Evolutionary conservation across 2,113 vertebrate species (phyloP).

Genomic region (Dinomys branickii): DNA sequence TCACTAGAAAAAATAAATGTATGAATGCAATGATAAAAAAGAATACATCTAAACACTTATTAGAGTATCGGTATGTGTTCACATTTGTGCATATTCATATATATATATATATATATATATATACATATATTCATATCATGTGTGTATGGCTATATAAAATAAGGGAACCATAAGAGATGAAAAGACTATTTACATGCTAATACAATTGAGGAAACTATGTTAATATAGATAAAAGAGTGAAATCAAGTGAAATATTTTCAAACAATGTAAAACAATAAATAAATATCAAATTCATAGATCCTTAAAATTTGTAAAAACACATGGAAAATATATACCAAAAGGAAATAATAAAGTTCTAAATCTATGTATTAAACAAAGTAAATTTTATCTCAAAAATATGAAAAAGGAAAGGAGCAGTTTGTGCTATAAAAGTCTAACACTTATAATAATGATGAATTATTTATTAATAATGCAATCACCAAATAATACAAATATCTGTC

Average conservation of each 20-base stretch:
- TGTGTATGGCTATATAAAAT: neutral
- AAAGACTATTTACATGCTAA: neutral
- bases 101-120: neutral
- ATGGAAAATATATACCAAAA: neutral
- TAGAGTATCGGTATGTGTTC: neutral
- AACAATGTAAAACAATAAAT: neutral
- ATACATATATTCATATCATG: neutral
- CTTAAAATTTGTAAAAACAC: neutral
- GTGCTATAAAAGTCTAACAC: neutral
- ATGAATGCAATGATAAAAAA: neutral
- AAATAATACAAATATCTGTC: neutral
- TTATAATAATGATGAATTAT: neutral
- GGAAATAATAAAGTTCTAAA: neutral
- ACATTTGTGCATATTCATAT: neutral
- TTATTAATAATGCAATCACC: neutral
- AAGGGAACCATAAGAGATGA: neutral
- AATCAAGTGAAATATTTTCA: neutral
- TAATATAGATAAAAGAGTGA: neutral
- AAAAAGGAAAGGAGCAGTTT: neutral
- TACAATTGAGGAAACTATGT: neutral
- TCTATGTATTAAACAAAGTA: neutral
- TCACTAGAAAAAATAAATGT: neutral
- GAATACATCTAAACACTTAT: neutral
- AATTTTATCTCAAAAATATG: neutral
- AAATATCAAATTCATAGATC: neutral